These are phyloP conservation scores for Gila orcuttii DNA, from an alignment of 2,113 vertebrate genomes.

Conservation along the genomic window DNA sequence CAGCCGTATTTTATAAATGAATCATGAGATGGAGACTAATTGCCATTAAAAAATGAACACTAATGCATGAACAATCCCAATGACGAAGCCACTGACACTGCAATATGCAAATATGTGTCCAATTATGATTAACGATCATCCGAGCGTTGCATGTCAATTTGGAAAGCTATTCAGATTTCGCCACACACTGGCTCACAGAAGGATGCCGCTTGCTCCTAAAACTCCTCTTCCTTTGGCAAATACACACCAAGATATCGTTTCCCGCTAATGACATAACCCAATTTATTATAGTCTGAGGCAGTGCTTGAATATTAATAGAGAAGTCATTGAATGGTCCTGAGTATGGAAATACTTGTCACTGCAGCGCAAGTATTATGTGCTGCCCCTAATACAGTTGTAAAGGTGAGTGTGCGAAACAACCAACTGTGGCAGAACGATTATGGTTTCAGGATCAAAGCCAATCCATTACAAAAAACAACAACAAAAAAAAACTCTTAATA, in stretches of 20 bases:
- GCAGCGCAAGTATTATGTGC: neutral
- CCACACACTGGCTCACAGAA: slow-evolving; percentile 3
- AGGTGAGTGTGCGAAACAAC: neutral
- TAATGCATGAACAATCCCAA: slow-evolving; percentile 46
- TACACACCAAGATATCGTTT: slow-evolving; percentile 29
- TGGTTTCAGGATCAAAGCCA: slow-evolving; percentile 7
- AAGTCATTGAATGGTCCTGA: neutral
- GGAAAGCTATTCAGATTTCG: slow-evolving; percentile 30
- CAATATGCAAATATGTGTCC: slow-evolving; percentile 54
- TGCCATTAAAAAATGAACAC: slow-evolving; percentile 57
- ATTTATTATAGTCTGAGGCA: slow-evolving; percentile 25
- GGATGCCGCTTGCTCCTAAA: neutral
- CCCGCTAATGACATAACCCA: slow-evolving; percentile 26
- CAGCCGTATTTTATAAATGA: slow-evolving; percentile 45
- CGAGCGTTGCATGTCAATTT: slow-evolving; percentile 45
- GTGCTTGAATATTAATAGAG: slow-evolving; percentile 32
- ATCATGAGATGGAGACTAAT: slow-evolving; percentile 56
- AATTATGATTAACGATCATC: slow-evolving; percentile 50
- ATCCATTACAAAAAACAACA: no score
- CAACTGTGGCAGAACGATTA: slow-evolving; percentile 9
- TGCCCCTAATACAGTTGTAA: neutral
- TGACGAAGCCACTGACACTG: slow-evolving; percentile 51
- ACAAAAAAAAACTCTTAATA: neutral
- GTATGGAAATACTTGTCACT: neutral
- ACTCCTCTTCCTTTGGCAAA: slow-evolving; percentile 26